Base-by-base conservation (phyloP, 2,113 vertebrate species). In the Sterrhoptilus dennistouni region DNA sequence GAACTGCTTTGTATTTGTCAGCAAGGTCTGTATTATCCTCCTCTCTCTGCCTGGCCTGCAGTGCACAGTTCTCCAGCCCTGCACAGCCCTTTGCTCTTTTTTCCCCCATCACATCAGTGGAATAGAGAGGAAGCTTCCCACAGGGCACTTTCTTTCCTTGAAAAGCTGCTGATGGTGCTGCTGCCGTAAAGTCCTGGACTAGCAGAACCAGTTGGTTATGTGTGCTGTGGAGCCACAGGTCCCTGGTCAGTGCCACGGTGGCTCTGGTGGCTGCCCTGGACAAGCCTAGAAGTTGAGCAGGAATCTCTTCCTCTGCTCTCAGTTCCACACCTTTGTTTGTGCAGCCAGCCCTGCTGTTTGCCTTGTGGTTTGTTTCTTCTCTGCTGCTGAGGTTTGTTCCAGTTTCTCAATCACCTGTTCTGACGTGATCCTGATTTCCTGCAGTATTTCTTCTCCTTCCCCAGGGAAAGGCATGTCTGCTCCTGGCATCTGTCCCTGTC, bases 381-480 rank as follows among this genome's bases (percentile, higher is more conserved):
- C 83, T 1, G 6, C 96, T 89, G 80, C 94, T 76, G 93, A 95
- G 93, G 89, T 97, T 95, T 90, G 90, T 96, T 97, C 96, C 86
- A 96, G 95, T 96, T 97, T 97, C 96, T 97, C 95, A n/a, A 6
- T 93, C 92, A 54, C 91, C 93, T 78, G 59, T 90, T 96, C 94
- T 90, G 91, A 93, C 87, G 92, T 94, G 87, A 92, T 97, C 96
- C 95, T 94, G 93, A 95, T 96, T 97, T 96, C 94, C 91, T 95
- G 93, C 95, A 90, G 92, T 93, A 87, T 89, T 96, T 97, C 96
- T 97, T 95, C 85, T 95, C 76, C 74, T 78, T 84, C 77, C 95
- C 92, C 68, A 90, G 96, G 96, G 96, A 97, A 91, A 95, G 92
- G 92, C 95, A 95, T 95, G 95, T 95, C 97, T 96, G 94, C 92